Base-by-base conservation (phyloP, 2,888 invertebrate species). In the Mechanitis messenoides region DNA sequence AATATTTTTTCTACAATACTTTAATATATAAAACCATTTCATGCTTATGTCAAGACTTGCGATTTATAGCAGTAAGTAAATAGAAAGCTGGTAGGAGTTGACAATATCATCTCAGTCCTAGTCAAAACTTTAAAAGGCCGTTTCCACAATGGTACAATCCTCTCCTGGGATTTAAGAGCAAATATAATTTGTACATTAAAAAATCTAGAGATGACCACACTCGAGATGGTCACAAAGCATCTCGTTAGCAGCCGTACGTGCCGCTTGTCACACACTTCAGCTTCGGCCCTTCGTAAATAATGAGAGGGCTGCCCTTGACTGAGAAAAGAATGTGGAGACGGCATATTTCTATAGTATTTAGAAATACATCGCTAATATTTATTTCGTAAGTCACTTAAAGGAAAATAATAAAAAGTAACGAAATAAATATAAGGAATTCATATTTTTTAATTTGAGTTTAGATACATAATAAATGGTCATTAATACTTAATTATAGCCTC, bases 221-320 rank as follows among this genome's bases (percentile, higher is more conserved):
- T 82, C 75, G 81, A 83, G 87, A 85, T 84, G 87, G 85, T 86
- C 89, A 90, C 90, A 90, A 90, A 89, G 85, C 87, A 84, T 89
- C 90, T 91, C 90, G 90, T 91, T 91, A 91, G 87, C 80, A 83
- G 67, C 73, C 82, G 86, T 81, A 90, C 90, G 90, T 90, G 90
- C 87, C 87, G 85, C 81, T 77, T 83, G 87, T 87, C 90, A 85
- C 87, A 84, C 87, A 85, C 87, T 86, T 84, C 85, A 87, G 75
- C 77, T 83, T 84, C 86, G 84, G 88, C 86, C 88, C 89, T 88
- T 87, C 87, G 86, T 88, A 90, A 90, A 89, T 90, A 90, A 89
- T 90, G 87, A 88, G 88, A 78, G 77, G 84, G 83, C 76, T 74
- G 79, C 81, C 80, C 80, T 83, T 77, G 72, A 74, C 70, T 71